Conservation (phyloP, 2,888 invertebrate species). For the Protula sp. region DNA sequence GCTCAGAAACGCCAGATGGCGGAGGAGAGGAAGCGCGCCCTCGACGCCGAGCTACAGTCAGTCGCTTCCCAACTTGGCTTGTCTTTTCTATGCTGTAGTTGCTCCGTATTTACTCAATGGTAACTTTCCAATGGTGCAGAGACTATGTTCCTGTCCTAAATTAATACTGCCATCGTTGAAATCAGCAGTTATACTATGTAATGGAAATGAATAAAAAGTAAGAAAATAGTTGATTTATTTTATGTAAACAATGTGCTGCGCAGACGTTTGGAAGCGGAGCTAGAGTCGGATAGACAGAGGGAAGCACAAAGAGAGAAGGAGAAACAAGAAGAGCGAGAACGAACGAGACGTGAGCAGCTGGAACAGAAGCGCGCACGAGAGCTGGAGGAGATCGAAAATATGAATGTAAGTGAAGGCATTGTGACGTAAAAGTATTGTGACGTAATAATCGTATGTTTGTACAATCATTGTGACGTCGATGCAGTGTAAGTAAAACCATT, state of each 20-base stretch:
- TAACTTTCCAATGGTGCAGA: too few species aligned
- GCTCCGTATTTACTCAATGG: too few species aligned
- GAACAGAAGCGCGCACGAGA: slow-evolving; percentile 34
- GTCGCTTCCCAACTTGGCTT: too few species aligned
- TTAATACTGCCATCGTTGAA: too few species aligned
- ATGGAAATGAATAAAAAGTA: too few species aligned
- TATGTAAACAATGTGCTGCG: too few species aligned
- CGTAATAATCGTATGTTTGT: not conserved
- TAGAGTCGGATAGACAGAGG: slow-evolving; percentile 36
- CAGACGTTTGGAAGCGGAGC: slow-evolving; percentile 36
- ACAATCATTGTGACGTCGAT: not conserved
- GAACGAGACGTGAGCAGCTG: slow-evolving; percentile 33
- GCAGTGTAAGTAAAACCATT: too few species aligned
- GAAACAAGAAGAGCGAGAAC: slow-evolving; percentile 35
- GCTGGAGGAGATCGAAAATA: slow-evolving; percentile 31
- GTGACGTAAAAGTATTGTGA: not conserved
- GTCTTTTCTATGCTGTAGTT: too few species aligned
- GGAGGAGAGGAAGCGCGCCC: slow-evolving; percentile 33
- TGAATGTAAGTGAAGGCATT: too few species aligned
- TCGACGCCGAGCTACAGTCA: slow-evolving; percentile 34
- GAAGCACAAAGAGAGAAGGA: slow-evolving; percentile 37
- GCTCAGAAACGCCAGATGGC: slow-evolving; percentile 32
- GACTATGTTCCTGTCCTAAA: too few species aligned
- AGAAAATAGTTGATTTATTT: too few species aligned
- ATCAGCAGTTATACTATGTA: too few species aligned